Conservation (phyloP, 2,113 vertebrate species). For the Tringa solitaria region DNA sequence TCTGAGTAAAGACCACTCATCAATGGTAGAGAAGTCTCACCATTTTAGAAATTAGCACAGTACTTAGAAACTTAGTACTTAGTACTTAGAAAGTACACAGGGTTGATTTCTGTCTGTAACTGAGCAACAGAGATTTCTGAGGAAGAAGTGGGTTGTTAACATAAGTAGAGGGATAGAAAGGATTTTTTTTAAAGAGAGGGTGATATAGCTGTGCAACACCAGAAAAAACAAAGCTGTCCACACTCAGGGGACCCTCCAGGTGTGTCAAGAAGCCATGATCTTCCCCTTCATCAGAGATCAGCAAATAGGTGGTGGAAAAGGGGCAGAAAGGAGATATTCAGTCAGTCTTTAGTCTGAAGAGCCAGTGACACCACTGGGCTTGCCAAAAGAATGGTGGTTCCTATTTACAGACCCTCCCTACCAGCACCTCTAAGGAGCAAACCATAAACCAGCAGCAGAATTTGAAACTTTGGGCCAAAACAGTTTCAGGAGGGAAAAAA, state of each 20-base stretch:
- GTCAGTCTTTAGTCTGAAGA: background rate
- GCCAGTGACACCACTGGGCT: background rate
- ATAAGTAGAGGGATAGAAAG: background rate
- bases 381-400: background rate
- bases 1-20: background rate
- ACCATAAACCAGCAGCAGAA: background rate
- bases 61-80: too few species aligned
- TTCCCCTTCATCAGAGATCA: background rate
- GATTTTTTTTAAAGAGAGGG: background rate
- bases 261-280: background rate
- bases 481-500: background rate
- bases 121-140: constrained; percentile 8
- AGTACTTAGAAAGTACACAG: too few species aligned
- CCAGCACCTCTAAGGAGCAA: background rate
- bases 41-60: constrained; percentile 8
- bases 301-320: background rate
- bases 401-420: background rate
- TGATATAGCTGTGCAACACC: background rate
- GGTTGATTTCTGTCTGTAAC: constrained; percentile 22
- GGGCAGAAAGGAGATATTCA: background rate
- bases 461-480: background rate
- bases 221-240: background rate
- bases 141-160: background rate
- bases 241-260: background rate
- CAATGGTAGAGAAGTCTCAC: background rate